A percentile compares a stretch with the other conserved stretches of the same genome.
Conservation (phyloP, 37 sponge, comb jelly and placozoan genomes). For the Cliona cf. orientalis region DNA sequence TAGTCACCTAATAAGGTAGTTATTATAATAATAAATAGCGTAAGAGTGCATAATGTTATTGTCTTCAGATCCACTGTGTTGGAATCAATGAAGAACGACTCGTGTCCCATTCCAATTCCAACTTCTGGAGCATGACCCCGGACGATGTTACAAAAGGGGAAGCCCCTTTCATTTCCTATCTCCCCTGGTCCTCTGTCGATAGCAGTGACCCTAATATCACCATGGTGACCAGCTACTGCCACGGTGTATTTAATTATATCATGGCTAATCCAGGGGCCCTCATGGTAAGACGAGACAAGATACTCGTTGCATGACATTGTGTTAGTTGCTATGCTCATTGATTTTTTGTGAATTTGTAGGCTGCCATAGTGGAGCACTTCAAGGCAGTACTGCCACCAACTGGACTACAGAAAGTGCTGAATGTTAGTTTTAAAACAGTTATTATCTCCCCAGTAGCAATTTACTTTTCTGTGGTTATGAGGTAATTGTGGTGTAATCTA, state of each 20-base stretch:
- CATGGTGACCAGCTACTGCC: constrained; percentile 7
- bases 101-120: constrained; percentile 40
- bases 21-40: not conserved
- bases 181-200: constrained; percentile 43
- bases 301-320: not conserved
- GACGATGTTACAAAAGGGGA: not conserved
- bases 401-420: too few species aligned
- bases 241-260: constrained; percentile 45
- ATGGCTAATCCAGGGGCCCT: constrained; percentile 55
- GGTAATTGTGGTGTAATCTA: too few species aligned
- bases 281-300: constrained; percentile 43
- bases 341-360: too few species aligned
- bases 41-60: not conserved
- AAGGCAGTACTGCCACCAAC: too few species aligned
- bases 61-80: constrained; percentile 15
- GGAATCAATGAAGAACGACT: constrained; percentile 20
- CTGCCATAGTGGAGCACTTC: too few species aligned
- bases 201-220: constrained; percentile 13
- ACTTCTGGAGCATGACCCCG: constrained; percentile 18
- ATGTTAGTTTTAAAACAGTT: too few species aligned
- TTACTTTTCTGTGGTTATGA: too few species aligned
- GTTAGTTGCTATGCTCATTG: too few species aligned
- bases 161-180: constrained; percentile 6
- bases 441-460: too few species aligned
- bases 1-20: too few species aligned